A percentile compares a stretch with the other conserved stretches of the same genome.
Evolutionary conservation across 2,888 invertebrate species (phyloP).

Genomic region (Acheta domesticus): DNA sequence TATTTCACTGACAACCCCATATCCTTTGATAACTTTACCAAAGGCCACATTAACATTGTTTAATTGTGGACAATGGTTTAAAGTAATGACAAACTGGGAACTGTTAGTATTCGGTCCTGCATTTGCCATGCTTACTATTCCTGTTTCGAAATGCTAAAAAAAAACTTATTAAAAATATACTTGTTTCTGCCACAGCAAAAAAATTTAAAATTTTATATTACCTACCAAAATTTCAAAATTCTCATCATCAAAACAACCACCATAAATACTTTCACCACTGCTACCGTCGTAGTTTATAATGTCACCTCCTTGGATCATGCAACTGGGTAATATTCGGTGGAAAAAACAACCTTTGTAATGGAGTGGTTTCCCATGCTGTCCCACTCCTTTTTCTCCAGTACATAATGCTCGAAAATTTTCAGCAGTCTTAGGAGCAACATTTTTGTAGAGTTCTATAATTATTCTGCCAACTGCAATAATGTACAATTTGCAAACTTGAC

Average conservation of each 20-base stretch:
- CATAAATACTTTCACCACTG: slow-evolving; percentile 93
- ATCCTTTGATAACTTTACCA: slow-evolving; percentile 73
- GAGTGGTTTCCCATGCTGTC: slow-evolving; percentile 65
- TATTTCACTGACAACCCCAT: slow-evolving; percentile 69
- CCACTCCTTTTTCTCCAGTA: slow-evolving; percentile 83
- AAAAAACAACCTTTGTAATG: slow-evolving; percentile 81
- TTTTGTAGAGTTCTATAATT: slow-evolving; percentile 79
- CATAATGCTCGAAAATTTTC: slow-evolving; percentile 91
- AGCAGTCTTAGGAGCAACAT: slow-evolving; percentile 79
- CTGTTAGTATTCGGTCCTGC: slow-evolving; percentile 82
- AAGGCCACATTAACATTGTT: slow-evolving; percentile 80
- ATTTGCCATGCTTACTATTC: slow-evolving; percentile 72
- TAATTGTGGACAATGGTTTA: slow-evolving; percentile 69
- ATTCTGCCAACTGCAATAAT: slow-evolving; percentile 68
- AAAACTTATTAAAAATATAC: slow-evolving; percentile 22
- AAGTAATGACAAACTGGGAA: slow-evolving; percentile 92
- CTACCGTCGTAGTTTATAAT: slow-evolving; percentile 76
- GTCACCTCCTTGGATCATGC: slow-evolving; percentile 86
- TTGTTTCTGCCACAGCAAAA: neutral
- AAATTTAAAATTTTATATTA: neutral
- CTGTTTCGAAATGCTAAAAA: slow-evolving; percentile 57
- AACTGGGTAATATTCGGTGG: slow-evolving; percentile 78
- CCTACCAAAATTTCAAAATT: slow-evolving; percentile 65
- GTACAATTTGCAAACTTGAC: neutral
- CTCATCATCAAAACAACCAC: slow-evolving; percentile 85